phyloP scores from a whole-genome alignment of 2,113 vertebrate genomes.

The Macheiramphus alcinus region DNA sequence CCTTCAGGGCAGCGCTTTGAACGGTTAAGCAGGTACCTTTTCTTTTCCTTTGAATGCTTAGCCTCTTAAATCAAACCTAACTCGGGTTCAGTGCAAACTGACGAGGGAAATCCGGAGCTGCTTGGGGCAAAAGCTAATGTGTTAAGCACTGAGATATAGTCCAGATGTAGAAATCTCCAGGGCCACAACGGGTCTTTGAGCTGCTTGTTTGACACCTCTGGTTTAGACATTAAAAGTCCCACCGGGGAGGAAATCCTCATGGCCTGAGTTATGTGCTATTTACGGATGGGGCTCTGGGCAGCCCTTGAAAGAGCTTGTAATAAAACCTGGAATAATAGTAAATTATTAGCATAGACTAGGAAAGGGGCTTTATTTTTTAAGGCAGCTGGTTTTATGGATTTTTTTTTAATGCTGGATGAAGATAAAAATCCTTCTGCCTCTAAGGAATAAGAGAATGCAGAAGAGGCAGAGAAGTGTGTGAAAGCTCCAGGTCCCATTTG shows the following conservation, averaged over 20 bases:
- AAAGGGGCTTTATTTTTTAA: constrained; percentile 1
- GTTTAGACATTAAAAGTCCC: constrained; percentile 46
- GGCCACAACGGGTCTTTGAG: constrained; percentile 32
- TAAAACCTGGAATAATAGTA: constrained; percentile 32
- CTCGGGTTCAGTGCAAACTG: neutral
- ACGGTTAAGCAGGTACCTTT: constrained; percentile 7
- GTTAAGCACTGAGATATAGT: constrained; percentile 34
- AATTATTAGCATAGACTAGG: constrained; percentile 26
- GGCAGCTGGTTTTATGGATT: constrained; percentile 24
- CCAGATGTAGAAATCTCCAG: constrained; percentile 56
- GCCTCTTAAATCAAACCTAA: constrained; percentile 41
- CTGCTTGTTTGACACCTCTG: constrained; percentile 56
- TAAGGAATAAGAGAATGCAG: constrained; percentile 26
- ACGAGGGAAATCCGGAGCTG: constrained; percentile 61
- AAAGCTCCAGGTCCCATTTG: constrained; percentile 5
- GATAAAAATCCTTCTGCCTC: constrained; percentile 34
- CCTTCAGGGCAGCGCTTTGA: constrained; percentile 1
- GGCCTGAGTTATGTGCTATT: constrained; percentile 24
- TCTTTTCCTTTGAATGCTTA: neutral
- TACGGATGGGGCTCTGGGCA: constrained; percentile 41
- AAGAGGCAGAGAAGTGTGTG: constrained; percentile 10
- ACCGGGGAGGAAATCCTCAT: constrained; percentile 51
- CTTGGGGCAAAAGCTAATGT: constrained; percentile 51
- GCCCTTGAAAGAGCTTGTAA: constrained; percentile 7
- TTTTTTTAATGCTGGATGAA: neutral